A percentile compares a stretch with the other conserved stretches of the same genome.
phyloP scores from a whole-genome alignment of 2,888 invertebrate genomes.

The Lasioglossum morio region DNA sequence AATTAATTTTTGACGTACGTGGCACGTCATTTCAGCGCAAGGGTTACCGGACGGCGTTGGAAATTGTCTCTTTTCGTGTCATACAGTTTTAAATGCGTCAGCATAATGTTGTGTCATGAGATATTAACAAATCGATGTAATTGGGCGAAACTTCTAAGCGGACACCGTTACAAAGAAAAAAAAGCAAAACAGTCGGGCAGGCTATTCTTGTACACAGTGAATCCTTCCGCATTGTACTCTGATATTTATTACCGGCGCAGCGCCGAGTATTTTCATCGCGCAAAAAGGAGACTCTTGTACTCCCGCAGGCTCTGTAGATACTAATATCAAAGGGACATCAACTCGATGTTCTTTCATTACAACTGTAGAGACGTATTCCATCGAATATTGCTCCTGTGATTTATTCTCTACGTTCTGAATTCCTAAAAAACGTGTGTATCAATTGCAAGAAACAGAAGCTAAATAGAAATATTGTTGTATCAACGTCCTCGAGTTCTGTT shows the following conservation, averaged over 20 bases:
- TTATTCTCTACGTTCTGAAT: not conserved
- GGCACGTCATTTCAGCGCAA: too few species aligned
- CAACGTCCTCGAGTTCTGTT: too few species aligned
- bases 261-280: constrained; percentile 40
- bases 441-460: not conserved
- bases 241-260: constrained; percentile 49
- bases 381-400: constrained; percentile 39
- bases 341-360: constrained; percentile 38
- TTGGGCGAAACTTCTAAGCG: not conserved
- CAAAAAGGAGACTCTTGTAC: constrained; percentile 60
- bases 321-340: constrained; percentile 60
- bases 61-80: not conserved
- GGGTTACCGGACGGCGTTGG: not conserved
- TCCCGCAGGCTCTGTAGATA: constrained; percentile 63
- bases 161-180: not conserved
- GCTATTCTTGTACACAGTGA: not conserved
- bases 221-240: constrained; percentile 19
- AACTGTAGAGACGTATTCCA: constrained; percentile 37
- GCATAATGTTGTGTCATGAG: not conserved
- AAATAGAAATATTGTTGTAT: too few species aligned
- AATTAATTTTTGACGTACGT: too few species aligned
- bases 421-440: not conserved
- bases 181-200: not conserved
- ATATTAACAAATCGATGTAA: not conserved
- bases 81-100: not conserved